These are phyloP conservation scores for Amphiprion ocellaris DNA, from an alignment of 2,113 vertebrate genomes.

Conservation along the genomic window DNA sequence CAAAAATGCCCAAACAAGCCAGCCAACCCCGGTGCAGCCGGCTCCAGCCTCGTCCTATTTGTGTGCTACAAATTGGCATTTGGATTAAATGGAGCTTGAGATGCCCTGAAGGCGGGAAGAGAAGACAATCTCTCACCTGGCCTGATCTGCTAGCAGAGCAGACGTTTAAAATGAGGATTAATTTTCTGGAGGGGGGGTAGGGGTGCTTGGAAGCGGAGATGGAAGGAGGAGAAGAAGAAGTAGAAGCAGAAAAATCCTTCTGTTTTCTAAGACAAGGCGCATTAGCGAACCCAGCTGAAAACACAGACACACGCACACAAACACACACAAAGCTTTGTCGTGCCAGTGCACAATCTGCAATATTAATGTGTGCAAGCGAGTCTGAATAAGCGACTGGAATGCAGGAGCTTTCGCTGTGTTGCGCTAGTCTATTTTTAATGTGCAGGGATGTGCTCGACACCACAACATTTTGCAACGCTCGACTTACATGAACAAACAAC, in stretches of 20 bases:
- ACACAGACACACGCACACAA: conserved; percentile 21
- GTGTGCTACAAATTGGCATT: conserved; percentile 86
- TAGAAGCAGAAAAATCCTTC: conserved; percentile 36
- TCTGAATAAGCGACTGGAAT: conserved; percentile 83
- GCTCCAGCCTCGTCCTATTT: conserved; percentile 77
- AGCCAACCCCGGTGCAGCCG: conserved; percentile 59
- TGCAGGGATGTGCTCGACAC: conserved; percentile 76
- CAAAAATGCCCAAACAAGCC: conserved; percentile 74
- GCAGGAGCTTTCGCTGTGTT: conserved; percentile 70
- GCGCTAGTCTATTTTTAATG: conserved; percentile 85
- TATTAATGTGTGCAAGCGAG: conserved; percentile 80
- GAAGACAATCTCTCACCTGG: conserved; percentile 82
- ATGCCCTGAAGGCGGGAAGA: conserved; percentile 81
- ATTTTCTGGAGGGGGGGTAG: conserved; percentile 50
- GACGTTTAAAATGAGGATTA: conserved; percentile 83
- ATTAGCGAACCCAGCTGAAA: conserved; percentile 53
- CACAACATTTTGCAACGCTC: conserved; percentile 75
- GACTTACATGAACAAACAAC: conserved; percentile 76
- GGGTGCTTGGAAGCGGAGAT: neutral
- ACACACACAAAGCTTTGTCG: conserved; percentile 40
- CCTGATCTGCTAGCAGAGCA: conserved; percentile 78
- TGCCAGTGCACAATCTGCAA: conserved; percentile 77
- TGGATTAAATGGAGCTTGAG: conserved; percentile 85
- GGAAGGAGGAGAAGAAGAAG: conserved; percentile 11
- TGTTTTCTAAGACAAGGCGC: conserved; percentile 46